A percentile compares a stretch with the other conserved stretches of the same genome.
phyloP scores from a whole-genome alignment of 2,888 invertebrate genomes.

The Trimorus sp. region DNA sequence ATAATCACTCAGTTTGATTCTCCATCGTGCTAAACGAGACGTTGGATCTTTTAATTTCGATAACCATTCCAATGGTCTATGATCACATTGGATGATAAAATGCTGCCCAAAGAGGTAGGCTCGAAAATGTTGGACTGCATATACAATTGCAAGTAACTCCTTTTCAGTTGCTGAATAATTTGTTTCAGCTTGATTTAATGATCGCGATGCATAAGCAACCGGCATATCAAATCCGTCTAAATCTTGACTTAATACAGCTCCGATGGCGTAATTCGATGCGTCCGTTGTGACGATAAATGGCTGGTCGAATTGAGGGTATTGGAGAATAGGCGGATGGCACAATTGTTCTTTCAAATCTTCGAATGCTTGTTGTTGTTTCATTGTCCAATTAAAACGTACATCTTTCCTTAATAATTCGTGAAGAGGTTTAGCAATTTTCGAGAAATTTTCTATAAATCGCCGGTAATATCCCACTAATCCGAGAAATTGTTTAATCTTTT shows the following conservation, averaged over 20 bases:
- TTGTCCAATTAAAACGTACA: background rate
- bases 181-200: background rate
- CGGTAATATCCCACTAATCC: background rate
- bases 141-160: conserved; percentile 2
- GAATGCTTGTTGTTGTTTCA: background rate
- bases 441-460: background rate
- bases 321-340: background rate
- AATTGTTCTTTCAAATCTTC: background rate
- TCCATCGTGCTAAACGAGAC: background rate
- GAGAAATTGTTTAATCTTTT: background rate
- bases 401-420: background rate
- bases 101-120: conserved; percentile 1
- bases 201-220: background rate
- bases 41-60: background rate
- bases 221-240: background rate
- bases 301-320: background rate
- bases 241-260: too few species aligned
- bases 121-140: conserved; percentile 8
- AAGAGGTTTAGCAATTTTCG: background rate
- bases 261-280: background rate
- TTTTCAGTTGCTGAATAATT: conserved; percentile 17
- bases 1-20: background rate
- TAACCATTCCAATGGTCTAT: background rate
- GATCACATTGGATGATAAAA: conserved; percentile 4
- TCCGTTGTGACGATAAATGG: background rate